Evolutionary conservation across 35 echinoderm and acorn worm species (phyloP), one percentile per base, ranked within the genome.

Genomic region (Holothuria glaberrima): DNA sequence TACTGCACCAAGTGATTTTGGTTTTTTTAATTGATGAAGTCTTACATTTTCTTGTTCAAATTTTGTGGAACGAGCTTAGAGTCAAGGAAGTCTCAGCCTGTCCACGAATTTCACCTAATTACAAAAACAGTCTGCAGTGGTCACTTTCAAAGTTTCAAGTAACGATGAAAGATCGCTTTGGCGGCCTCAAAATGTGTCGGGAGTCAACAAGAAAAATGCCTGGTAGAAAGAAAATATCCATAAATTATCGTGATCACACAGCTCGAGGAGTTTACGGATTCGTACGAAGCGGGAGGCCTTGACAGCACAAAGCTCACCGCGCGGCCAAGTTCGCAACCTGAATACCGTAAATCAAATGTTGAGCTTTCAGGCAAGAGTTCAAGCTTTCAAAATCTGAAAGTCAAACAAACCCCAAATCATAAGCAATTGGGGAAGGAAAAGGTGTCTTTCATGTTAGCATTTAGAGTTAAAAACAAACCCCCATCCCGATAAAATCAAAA

Each of bases 401-500:
- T 48, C 74, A 78, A 78, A 78, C 74, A 78, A 48, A 78, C 74
- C 44, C 44, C 74, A 78, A 78, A 78, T 78, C 74, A 78, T 41
- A 78, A 48, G 22, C 74, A 25, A 78, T 45, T 9, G 74, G 17
- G 20, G 44, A 78, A 12, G 50, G 74, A 78, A 54, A 78, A 78
- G 74, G 74, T 78, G 74, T 78, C 21, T 78, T 78, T 50, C 44
- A 78, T 78, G 74, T 78, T 22, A 48, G 12, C 50, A 48, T 78
- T 78, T 78, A 24, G 20, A 78, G 50, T 35, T 25, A 28, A 78
- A 73, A 32, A 73, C 24, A 78, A 78, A 78, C 36, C 12, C 33
- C 29, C 26, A 5, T 54, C 50, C 50, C 13, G 50, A 54, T 54
- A 54, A 54, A 54, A 54, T 54, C 50, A 54, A 9, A 54, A 54